Evolutionary conservation across 2,888 invertebrate species (phyloP).

Genomic region (Drosophila melanosoma): DNA sequence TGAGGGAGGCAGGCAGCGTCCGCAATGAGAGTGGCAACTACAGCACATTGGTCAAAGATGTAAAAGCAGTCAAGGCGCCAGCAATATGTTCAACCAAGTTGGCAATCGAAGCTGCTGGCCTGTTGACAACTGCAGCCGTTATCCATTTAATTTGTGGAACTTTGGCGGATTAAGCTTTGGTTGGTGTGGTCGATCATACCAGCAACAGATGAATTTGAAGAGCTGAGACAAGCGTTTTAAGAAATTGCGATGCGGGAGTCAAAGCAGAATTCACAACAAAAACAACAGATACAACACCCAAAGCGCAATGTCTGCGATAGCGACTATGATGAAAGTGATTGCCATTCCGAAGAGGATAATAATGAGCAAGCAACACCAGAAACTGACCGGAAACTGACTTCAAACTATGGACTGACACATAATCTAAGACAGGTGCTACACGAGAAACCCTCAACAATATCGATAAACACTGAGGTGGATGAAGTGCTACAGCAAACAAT

Average conservation of each 20-base stretch:
- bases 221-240: slow-evolving; percentile 93
- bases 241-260: slow-evolving; percentile 89
- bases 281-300: neutral
- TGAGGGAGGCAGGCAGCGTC: slow-evolving; percentile 20
- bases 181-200: slow-evolving; percentile 85
- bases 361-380: neutral
- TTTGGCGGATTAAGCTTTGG: slow-evolving; percentile 9
- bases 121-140: slow-evolving; percentile 26
- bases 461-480: slow-evolving; percentile 61
- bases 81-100: slow-evolving; percentile 21
- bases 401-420: neutral
- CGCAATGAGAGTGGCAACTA: slow-evolving; percentile 35
- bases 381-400: neutral
- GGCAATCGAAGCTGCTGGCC: slow-evolving; percentile 31
- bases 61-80: slow-evolving; percentile 16
- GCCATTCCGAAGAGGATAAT: neutral
- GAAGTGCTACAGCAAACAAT: neutral
- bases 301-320: neutral
- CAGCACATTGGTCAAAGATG: slow-evolving; percentile 7
- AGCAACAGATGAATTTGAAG: slow-evolving; percentile 93
- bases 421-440: slow-evolving; percentile 45
- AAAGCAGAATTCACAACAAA: slow-evolving; percentile 43
- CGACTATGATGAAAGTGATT: neutral
- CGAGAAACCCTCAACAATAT: slow-evolving; percentile 61
- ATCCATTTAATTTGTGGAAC: slow-evolving; percentile 29